These are phyloP conservation scores for Agriotes lineatus DNA, from an alignment of 2,888 invertebrate species.

Conservation along the genomic window DNA sequence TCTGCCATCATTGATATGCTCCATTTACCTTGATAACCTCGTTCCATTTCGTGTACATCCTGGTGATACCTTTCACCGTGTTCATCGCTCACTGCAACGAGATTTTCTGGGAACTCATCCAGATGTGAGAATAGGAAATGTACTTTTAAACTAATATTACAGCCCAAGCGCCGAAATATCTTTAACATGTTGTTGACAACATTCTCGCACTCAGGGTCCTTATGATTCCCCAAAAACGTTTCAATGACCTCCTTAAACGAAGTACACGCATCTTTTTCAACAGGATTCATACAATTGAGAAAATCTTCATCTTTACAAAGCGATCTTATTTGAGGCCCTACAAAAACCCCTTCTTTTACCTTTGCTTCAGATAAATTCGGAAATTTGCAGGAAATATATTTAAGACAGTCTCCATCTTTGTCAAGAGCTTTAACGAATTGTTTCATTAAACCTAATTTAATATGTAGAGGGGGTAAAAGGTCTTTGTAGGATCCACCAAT, in stretches of 20 bases:
- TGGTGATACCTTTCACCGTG: neutral
- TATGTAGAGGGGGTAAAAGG: too few relatives aligned
- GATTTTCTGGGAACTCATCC: neutral
- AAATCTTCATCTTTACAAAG: neutral
- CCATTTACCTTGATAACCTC: slow-evolving; percentile 55
- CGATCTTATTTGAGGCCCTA: neutral
- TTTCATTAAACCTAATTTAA: neutral
- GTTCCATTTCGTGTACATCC: slow-evolving; percentile 49
- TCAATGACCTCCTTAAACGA: neutral
- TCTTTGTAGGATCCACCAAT: too few relatives aligned
- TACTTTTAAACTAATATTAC: neutral
- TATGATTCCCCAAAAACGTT: neutral
- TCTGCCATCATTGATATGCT: slow-evolving; percentile 55
- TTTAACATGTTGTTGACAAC: neutral
- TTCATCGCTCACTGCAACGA: neutral
- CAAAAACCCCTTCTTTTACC: neutral
- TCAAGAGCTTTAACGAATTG: neutral
- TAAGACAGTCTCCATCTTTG: too few relatives aligned
- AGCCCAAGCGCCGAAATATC: too few relatives aligned
- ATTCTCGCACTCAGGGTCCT: neutral
- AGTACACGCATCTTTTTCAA: too few relatives aligned
- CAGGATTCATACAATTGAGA: too few relatives aligned
- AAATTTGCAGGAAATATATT: too few relatives aligned
- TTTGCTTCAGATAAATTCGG: neutral
- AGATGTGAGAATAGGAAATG: neutral